Evolutionary conservation across 2,888 invertebrate species (phyloP).

Genomic region (Lithosia quadra): DNA sequence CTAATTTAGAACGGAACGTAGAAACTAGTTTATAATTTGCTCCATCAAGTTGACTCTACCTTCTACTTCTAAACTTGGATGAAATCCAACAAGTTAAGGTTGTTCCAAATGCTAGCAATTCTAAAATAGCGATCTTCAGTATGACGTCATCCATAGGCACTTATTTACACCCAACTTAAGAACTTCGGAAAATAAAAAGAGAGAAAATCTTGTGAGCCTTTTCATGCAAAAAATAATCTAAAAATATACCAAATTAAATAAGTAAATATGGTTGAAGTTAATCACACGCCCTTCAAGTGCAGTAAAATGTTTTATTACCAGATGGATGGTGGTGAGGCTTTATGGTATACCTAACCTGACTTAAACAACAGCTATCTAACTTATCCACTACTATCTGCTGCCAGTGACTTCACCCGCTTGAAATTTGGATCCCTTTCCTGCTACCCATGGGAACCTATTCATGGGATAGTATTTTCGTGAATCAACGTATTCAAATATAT

Average conservation of each 20-base stretch:
- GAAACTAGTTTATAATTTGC: neutral
- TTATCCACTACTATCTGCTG: too few species aligned
- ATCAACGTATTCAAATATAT: too few species aligned
- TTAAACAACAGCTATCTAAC: too few species aligned
- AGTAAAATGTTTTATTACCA: neutral
- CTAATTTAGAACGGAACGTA: too few species aligned
- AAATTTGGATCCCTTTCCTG: too few species aligned
- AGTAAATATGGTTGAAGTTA: neutral
- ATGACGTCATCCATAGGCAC: constrained; percentile 1
- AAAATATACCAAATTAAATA: neutral
- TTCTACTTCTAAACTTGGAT: neutral
- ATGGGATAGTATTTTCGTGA: too few species aligned
- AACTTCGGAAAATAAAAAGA: neutral
- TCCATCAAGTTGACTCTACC: neutral
- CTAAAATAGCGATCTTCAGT: neutral
- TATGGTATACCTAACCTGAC: too few species aligned
- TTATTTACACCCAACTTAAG: neutral
- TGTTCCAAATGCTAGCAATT: neutral
- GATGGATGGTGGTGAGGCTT: neutral
- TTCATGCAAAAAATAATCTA: neutral
- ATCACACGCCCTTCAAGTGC: neutral
- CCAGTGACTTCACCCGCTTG: too few species aligned
- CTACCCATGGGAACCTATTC: too few species aligned
- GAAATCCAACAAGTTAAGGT: neutral
- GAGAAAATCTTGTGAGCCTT: neutral